Evolutionary conservation across 2,113 vertebrate species (phyloP).

Genomic region (Marcusenius ussheri): DNA sequence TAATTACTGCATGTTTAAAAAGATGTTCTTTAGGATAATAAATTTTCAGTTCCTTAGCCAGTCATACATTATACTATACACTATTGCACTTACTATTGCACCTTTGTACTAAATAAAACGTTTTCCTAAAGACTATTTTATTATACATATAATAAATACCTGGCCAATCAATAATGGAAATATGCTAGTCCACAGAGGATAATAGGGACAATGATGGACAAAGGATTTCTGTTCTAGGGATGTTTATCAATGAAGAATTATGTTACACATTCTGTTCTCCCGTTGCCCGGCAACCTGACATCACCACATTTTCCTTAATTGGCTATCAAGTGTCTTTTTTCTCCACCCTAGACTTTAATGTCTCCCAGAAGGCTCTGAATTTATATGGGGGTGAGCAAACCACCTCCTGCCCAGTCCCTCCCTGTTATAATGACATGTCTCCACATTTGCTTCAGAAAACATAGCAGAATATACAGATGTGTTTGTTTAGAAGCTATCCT

Average conservation of each 20-base stretch:
- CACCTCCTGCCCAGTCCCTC: constrained; percentile 17
- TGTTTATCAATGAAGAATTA: constrained; percentile 51
- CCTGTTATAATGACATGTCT: background rate
- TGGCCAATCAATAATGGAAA: background rate
- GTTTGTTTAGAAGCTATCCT: background rate
- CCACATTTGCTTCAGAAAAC: background rate
- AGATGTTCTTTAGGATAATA: background rate
- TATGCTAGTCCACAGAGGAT: background rate
- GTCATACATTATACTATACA: background rate
- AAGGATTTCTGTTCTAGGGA: constrained; percentile 3
- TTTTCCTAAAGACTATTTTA: background rate
- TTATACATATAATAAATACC: background rate
- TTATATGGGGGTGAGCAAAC: constrained; percentile 8
- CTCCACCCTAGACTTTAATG: constrained; percentile 23
- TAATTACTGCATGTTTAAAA: background rate
- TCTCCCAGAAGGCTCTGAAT: constrained; percentile 3
- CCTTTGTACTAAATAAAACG: background rate
- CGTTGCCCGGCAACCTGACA: constrained; percentile 64
- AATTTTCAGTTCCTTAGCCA: background rate
- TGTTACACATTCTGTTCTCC: constrained; percentile 40
- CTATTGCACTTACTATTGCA: background rate
- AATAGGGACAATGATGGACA: background rate
- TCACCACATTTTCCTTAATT: constrained; percentile 35
- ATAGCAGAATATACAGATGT: background rate
- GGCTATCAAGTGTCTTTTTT: constrained; percentile 20